These are phyloP conservation scores for Cancer borealis DNA, from an alignment of 2,888 invertebrate species.

Conservation along the genomic window DNA sequence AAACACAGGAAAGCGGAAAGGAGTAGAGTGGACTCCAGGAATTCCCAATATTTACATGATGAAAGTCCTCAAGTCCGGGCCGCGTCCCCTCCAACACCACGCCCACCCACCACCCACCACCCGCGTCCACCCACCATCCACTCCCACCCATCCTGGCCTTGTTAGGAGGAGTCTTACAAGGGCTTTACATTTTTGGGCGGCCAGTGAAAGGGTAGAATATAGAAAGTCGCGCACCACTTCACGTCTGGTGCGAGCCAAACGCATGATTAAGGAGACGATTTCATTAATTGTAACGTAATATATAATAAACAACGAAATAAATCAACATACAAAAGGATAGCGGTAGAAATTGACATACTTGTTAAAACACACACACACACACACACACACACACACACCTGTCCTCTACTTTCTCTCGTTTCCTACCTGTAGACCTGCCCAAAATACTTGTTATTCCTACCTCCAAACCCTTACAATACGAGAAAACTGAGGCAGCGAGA, in stretches of 20 bases:
- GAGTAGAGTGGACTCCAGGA: too few species aligned
- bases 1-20: too few species aligned
- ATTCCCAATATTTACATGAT: too few species aligned
- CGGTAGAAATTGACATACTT: not conserved
- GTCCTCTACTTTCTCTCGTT: not conserved
- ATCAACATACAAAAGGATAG: not conserved
- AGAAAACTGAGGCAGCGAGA: not conserved
- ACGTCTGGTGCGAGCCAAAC: not conserved
- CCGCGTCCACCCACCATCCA: not conserved
- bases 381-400: constrained; percentile 27
- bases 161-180: not conserved
- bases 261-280: not conserved
- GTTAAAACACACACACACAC: not conserved
- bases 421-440: not conserved
- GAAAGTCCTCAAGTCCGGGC: not conserved
- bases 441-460: not conserved
- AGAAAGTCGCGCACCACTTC: constrained; percentile 4
- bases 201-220: not conserved
- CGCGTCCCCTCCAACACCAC: not conserved
- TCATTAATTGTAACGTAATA: too few species aligned
- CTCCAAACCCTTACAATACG: not conserved
- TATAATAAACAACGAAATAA: not conserved
- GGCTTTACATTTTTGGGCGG: not conserved
- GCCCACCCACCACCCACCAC: too few species aligned
- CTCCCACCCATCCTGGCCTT: not conserved